phyloP scores from a whole-genome alignment of 1,140 invertebrate species.

The Apis cerana region DNA sequence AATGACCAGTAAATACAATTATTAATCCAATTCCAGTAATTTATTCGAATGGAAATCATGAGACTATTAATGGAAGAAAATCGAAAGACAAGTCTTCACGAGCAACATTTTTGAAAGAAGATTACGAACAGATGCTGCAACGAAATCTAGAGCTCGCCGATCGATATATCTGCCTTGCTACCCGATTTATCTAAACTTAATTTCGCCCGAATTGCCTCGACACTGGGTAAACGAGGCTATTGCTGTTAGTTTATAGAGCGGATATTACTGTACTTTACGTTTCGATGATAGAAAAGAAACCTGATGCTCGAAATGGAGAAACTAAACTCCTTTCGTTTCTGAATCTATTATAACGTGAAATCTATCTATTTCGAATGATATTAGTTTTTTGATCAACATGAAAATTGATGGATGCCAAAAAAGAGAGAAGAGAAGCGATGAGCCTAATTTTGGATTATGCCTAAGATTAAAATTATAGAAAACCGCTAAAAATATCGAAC shows the following conservation, averaged over 20 bases:
- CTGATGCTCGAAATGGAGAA: not conserved
- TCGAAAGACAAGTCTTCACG: not conserved
- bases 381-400: no score
- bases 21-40: no score
- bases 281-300: not conserved
- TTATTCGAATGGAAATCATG: not conserved
- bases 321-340: no score
- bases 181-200: conserved; percentile 50
- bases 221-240: not conserved
- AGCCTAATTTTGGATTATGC: no score
- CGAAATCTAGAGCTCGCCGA: not conserved
- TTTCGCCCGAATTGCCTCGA: conserved; percentile 29
- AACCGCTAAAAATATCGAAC: no score
- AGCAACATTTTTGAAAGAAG: not conserved
- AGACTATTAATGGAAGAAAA: not conserved
- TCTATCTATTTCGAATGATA: no score
- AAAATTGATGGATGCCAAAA: no score
- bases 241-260: not conserved
- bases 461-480: no score
- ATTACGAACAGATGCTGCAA: conserved; percentile 33
- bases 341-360: no score
- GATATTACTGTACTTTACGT: not conserved
- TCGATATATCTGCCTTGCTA: conserved; percentile 32
- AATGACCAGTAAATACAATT: no score
- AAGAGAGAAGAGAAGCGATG: no score